Evolutionary conservation across 2,797 vertebrate genomes (phyloP), one percentile per base, ranked within the genome.

Genomic region (Sebastolobus altivelis): DNA sequence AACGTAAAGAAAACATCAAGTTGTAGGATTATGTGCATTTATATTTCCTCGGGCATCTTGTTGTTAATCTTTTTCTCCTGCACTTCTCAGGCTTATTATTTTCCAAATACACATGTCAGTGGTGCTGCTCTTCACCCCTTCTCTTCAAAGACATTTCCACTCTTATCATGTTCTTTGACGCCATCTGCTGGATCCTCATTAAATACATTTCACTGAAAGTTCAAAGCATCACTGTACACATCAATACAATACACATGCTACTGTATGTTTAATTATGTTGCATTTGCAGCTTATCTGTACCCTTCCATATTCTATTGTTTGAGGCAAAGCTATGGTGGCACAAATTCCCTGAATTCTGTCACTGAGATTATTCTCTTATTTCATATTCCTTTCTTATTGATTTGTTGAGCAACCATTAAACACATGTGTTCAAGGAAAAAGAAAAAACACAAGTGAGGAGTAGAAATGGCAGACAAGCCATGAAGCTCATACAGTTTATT

Each of bases 141-240:
- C 43, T 20, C 25, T 20, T 46, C 38, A 14, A 55, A 73, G n/a
- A 38, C 2, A 35, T 33, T 68, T 61, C 20, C 14, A 3, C 60
- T 79, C 52, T 79, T 80, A 66, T 72, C 58, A 18, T 72, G 92
- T 95, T 96, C 95, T 97, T 94, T 93, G 94, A 95, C 91, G 95
- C 96, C 95, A 96, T 96, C 96, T 98, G 96, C 94, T 98, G 98
- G 97, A 96, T 95, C 77, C 68, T 77, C n/a, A 86, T 74, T 3
- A 43, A 49, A 70, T 18, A 25, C 2, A 62, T 13, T 27, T 40
- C 20, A 55, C 18, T 67, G 35, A 35, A 37, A 12, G 22, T 52
- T 56, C 5, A 79, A 58, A 60, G 56, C 1, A 0, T 56, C 10
- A 18, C 27, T 37, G 11, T 13, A 13, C 29, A 63, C 22, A 43